Percentiles rank a stretch among this genome's conserved stretches.
Evolutionary conservation across 2,797 vertebrate species (phyloP).

Genomic region (Sphaeramia orbicularis): DNA sequence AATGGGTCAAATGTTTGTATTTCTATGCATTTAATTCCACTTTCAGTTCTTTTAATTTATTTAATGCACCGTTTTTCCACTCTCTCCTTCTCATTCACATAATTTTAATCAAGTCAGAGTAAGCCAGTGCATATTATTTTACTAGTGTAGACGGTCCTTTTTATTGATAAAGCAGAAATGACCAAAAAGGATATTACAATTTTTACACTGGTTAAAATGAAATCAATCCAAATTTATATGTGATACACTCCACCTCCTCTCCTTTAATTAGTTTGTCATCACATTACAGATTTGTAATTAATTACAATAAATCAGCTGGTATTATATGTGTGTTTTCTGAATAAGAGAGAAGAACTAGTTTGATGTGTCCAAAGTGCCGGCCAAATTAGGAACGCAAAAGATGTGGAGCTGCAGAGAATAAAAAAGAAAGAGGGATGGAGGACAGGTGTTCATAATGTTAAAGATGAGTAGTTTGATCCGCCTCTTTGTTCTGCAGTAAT

Average conservation of each 20-base stretch:
- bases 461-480: slow-evolving; percentile 46
- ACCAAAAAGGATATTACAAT: slow-evolving; percentile 7
- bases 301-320: slow-evolving; percentile 6
- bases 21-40: slow-evolving; percentile 16
- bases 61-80: slow-evolving; percentile 26
- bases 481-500: slow-evolving; percentile 50
- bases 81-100: slow-evolving; percentile 22
- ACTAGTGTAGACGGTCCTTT: slow-evolving; percentile 37
- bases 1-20: slow-evolving; percentile 34
- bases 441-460: slow-evolving; percentile 24
- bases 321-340: slow-evolving; percentile 13
- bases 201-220: slow-evolving; percentile 7
- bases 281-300: slow-evolving; percentile 17
- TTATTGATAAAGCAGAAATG: slow-evolving; percentile 26
- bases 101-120: slow-evolving; percentile 13
- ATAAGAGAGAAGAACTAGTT: slow-evolving; percentile 25
- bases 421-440: slow-evolving; percentile 2
- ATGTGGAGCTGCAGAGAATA: not conserved
- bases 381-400: slow-evolving; percentile 43
- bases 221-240: not conserved
- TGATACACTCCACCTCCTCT: not conserved
- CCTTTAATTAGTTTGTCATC: slow-evolving; percentile 14
- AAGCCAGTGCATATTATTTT: slow-evolving; percentile 13
- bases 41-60: slow-evolving; percentile 26
- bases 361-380: slow-evolving; percentile 19